Base-by-base conservation (phyloP, 2,113 vertebrate genomes). In the Gulo gulo region DNA sequence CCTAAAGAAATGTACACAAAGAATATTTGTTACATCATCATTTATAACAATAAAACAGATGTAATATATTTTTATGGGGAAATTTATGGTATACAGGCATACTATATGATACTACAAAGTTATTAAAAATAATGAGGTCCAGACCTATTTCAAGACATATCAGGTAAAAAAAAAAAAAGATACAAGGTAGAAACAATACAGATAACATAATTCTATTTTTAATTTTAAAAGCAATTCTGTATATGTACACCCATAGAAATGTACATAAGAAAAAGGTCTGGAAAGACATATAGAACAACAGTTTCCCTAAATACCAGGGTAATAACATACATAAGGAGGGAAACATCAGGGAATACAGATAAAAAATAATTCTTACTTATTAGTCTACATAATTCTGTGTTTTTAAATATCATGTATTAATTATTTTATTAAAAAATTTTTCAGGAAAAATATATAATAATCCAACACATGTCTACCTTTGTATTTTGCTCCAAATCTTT, bases 401-500 rank as follows among this genome's bases (percentile, higher is more conserved):
- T 96, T 93, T 82, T 69, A 95, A 84, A 94, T 81, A 80, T 92
- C 55, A 96, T 50, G 1, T 57, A 92, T 83, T 21, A 63, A 92
- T 83, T 24, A 65, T 42, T 59, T 95, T 55, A 93, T 34, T 92
- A 24, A 52, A 87, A 86, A 1, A 73, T 0, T 76, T 94, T 90
- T 63, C 79, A 16, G 24, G 29, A 71, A 94, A 97, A 89, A 87
- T 26, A 87, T 34, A 91, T 34, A 73, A 92, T 76, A 93, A 82
- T 34, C 21, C 73, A 91, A 74, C 15, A 14, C 42, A 91, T 90
- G 24, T 81, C 97, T 98, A 99, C 99, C 99, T 99, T 99, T 96
- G 98, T 99, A 96, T 97, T 99, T 88, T 99, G 99, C 95, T 99
- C 99, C 98, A 99, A 98, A 97, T 99, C 99, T 98, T 99, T 99